phyloP scores from a whole-genome alignment of 2,113 vertebrate species.

The Petaurus breviceps region DNA sequence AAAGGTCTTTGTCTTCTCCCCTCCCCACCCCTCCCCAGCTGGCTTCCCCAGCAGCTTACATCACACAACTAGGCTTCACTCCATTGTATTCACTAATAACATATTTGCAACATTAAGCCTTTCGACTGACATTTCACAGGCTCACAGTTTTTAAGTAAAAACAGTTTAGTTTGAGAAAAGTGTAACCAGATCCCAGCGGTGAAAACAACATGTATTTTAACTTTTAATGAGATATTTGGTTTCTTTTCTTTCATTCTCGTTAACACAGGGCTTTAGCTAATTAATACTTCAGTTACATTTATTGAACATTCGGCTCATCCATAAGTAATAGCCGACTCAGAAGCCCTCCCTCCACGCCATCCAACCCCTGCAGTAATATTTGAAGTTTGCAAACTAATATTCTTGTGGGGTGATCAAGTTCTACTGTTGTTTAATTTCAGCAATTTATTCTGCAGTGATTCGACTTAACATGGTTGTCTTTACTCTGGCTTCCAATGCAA shows the following conservation, averaged over 20 bases:
- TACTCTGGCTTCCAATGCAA: neutral
- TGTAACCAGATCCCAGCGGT: conserved; percentile 75
- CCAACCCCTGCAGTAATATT: neutral
- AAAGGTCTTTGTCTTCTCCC: neutral
- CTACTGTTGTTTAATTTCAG: neutral
- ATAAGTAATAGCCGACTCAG: conserved; percentile 72
- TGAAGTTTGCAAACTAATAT: neutral
- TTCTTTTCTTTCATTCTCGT: conserved; percentile 75
- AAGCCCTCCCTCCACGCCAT: conserved; percentile 21
- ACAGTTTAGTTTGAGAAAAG: conserved; percentile 69
- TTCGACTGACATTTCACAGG: conserved; percentile 58
- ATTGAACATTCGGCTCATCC: conserved; percentile 74
- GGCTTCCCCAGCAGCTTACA: neutral
- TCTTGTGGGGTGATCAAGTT: neutral
- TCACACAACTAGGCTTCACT: conserved; percentile 16
- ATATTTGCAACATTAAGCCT: neutral
- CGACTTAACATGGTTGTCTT: neutral
- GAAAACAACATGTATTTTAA: conserved; percentile 73
- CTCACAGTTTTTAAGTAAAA: conserved; percentile 77
- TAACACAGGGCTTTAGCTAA: conserved; percentile 78
- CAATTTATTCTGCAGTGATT: neutral
- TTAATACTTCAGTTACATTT: conserved; percentile 78
- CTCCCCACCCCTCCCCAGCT: too few relatives aligned
- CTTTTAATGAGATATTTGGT: conserved; percentile 78
- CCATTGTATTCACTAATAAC: neutral